A percentile compares a stretch with the other conserved stretches of the same genome.
Evolutionary conservation across 2,113 vertebrate genomes (phyloP).

Genomic region (Cryptotis parvus): DNA sequence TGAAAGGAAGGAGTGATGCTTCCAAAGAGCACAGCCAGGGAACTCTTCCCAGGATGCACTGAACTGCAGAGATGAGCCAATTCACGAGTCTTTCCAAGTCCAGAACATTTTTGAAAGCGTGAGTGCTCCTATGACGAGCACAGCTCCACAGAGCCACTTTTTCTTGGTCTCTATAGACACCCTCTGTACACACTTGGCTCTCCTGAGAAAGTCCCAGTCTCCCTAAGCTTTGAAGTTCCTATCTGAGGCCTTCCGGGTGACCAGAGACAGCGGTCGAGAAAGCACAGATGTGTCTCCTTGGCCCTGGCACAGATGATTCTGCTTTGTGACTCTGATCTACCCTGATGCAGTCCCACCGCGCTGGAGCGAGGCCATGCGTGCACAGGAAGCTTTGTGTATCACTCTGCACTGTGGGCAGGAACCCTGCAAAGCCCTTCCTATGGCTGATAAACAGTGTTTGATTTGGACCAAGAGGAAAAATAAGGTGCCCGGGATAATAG

Average conservation of each 20-base stretch:
- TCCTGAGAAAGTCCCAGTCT: not conserved
- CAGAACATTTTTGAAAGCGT: not conserved
- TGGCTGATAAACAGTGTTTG: slow-evolving; percentile 78
- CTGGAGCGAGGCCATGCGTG: slow-evolving; percentile 35
- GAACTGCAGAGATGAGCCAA: accelerated
- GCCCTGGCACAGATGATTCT: slow-evolving; percentile 33
- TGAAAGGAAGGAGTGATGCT: not conserved
- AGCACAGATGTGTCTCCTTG: slow-evolving; percentile 43
- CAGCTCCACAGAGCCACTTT: not conserved
- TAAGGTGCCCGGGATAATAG: slow-evolving; percentile 72
- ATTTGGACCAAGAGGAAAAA: slow-evolving; percentile 80
- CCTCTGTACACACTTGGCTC: not conserved
- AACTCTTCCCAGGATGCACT: not conserved
- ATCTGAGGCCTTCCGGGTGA: slow-evolving; percentile 43
- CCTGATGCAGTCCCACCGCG: not conserved
- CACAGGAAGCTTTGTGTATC: slow-evolving; percentile 61
- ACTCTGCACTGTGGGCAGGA: slow-evolving; percentile 66
- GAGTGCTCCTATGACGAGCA: not conserved
- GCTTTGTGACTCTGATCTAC: not conserved
- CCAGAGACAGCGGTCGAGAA: not conserved
- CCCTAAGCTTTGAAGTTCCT: slow-evolving; percentile 43
- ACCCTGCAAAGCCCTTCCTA: slow-evolving; percentile 73
- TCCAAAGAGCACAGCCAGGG: not conserved
- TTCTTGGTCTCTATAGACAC: not conserved
- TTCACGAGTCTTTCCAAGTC: accelerated